A percentile compares a stretch with the other conserved stretches of the same genome.
Evolutionary conservation across 2,888 invertebrate genomes (phyloP).

Genomic region (Nomada lathburiana): DNA sequence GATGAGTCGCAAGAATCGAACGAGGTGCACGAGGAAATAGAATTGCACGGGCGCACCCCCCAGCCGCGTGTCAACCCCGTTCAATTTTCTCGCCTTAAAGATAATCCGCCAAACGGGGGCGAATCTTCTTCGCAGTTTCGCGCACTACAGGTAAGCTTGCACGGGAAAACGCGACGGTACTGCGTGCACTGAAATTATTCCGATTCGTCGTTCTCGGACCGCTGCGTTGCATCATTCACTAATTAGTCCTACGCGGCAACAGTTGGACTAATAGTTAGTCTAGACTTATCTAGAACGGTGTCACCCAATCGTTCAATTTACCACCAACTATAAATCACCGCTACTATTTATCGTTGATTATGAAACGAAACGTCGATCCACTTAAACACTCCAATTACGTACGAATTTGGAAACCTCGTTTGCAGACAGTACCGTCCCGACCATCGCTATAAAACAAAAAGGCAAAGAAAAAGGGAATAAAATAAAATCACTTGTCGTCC

Average conservation of each 20-base stretch:
- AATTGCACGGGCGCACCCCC: background rate
- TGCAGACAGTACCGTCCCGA: constrained; percentile 13
- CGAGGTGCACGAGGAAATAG: background rate
- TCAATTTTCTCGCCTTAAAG: background rate
- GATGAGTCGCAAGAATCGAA: constrained; percentile 23
- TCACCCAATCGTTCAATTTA: background rate
- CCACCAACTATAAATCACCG: no score
- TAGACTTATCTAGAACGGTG: background rate
- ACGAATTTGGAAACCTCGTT: background rate
- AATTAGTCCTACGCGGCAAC: background rate
- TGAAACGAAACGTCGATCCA: background rate
- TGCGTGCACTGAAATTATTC: background rate
- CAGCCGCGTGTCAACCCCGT: background rate
- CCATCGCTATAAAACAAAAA: background rate
- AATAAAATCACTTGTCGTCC: background rate
- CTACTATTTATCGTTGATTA: no score
- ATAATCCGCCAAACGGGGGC: background rate
- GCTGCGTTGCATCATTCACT: background rate
- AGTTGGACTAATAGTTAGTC: no score
- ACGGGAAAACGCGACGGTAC: background rate
- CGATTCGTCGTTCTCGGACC: background rate
- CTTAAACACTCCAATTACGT: background rate
- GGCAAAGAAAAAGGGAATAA: background rate
- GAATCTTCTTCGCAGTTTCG: background rate
- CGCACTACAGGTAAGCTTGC: background rate